Conservation (phyloP, 37 sponge, comb jelly and placozoan species). For the Oscarella lobularis region DNA sequence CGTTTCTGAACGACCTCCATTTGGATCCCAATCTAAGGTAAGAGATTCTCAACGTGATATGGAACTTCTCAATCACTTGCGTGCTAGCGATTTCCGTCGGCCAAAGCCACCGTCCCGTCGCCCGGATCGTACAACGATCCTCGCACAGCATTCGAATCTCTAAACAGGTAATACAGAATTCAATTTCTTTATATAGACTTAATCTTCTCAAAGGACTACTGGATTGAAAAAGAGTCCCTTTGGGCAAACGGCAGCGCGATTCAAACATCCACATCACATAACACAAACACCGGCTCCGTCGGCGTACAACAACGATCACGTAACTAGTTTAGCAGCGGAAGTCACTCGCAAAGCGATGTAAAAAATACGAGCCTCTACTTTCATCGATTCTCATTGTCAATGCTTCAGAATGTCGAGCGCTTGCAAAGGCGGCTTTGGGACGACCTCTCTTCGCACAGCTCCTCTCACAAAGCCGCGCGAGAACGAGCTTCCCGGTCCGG, state of each 20-base stretch:
- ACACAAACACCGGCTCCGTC: conserved; percentile 63
- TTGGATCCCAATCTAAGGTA: conserved; percentile 40
- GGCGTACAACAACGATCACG: conserved; percentile 56
- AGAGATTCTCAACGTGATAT: neutral
- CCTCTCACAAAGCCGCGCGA: conserved; percentile 67
- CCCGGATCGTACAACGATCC: conserved; percentile 79
- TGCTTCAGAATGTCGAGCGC: conserved; percentile 21
- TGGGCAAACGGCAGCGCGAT: conserved; percentile 81
- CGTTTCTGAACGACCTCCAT: conserved; percentile 37
- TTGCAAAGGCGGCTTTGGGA: conserved; percentile 68
- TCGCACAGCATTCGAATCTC: conserved; percentile 66
- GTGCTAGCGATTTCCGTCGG: conserved; percentile 49
- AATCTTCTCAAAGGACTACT: conserved; percentile 12
- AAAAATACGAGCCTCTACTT: conserved; percentile 3
- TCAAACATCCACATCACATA: conserved; percentile 34
- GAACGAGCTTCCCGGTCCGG: conserved; percentile 49
- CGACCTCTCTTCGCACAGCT: conserved; percentile 63
- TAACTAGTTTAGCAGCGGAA: conserved; percentile 43
- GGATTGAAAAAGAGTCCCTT: conserved; percentile 76
- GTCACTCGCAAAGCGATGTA: conserved; percentile 54
- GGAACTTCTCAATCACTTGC: too few species aligned
- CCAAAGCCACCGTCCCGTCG: conserved; percentile 45
- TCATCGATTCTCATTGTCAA: neutral
- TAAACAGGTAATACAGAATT: too few species aligned
- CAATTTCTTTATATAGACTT: neutral